A percentile compares a stretch with the other conserved stretches of the same genome.
These are phyloP conservation scores for Ctenochaetus hawaiiensis DNA, from an alignment of 2,797 vertebrate genomes.

Conservation along the genomic window DNA sequence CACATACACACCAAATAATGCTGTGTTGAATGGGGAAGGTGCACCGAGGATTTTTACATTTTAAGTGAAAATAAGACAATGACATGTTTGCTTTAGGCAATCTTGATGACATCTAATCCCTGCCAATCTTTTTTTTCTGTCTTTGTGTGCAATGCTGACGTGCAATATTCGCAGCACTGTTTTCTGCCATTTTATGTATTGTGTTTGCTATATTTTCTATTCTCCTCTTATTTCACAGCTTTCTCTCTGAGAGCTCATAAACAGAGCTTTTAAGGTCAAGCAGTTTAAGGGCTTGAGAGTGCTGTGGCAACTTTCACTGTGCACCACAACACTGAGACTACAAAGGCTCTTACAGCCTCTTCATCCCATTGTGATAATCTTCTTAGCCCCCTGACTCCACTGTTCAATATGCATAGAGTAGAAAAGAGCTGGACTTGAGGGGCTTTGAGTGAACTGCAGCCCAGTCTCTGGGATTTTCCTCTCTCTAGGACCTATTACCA, in stretches of 20 bases:
- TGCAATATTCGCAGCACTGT: neutral
- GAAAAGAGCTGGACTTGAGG: slow-evolving; percentile 75
- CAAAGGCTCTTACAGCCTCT: slow-evolving; percentile 83
- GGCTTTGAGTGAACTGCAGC: slow-evolving; percentile 71
- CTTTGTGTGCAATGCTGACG: slow-evolving; percentile 10
- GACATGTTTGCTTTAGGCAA: slow-evolving; percentile 37
- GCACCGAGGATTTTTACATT: slow-evolving; percentile 45
- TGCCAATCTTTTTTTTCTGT: slow-evolving; percentile 33
- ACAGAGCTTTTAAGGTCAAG: slow-evolving; percentile 76
- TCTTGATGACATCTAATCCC: slow-evolving; percentile 30
- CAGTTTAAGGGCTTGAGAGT: slow-evolving; percentile 73
- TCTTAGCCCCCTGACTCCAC: slow-evolving; percentile 79
- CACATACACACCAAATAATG: slow-evolving; percentile 40
- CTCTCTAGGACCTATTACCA: slow-evolving; percentile 72
- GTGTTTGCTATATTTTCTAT: slow-evolving; percentile 39
- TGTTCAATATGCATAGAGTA: slow-evolving; percentile 80
- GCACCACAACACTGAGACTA: slow-evolving; percentile 51
- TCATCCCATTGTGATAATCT: slow-evolving; percentile 89
- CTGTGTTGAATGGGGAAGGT: slow-evolving; percentile 21
- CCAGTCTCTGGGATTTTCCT: slow-evolving; percentile 67
- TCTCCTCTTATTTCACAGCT: slow-evolving; percentile 39
- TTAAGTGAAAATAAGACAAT: slow-evolving; percentile 46
- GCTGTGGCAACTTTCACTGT: slow-evolving; percentile 70
- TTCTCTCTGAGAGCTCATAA: slow-evolving; percentile 55
- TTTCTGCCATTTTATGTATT: slow-evolving; percentile 48